phyloP scores from a whole-genome alignment of 1,140 invertebrate species.

The Zophobas morio region DNA sequence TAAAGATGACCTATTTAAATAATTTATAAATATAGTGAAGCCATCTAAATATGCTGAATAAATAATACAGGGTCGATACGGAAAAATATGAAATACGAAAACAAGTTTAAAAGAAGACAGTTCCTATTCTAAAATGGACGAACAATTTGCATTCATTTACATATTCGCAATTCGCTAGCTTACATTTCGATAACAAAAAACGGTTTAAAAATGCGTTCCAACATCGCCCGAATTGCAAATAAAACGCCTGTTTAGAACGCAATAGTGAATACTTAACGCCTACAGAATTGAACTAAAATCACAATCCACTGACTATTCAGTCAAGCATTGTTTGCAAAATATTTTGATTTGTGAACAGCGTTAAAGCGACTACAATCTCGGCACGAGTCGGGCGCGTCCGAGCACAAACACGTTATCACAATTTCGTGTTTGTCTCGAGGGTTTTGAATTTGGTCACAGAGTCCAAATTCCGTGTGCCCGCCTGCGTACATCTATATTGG shows the following conservation, averaged over 20 bases:
- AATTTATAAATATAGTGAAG: constrained; percentile 45
- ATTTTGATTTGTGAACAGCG: constrained; percentile 48
- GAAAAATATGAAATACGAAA: constrained; percentile 17
- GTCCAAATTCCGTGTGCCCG: neutral
- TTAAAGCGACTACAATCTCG: constrained; percentile 15
- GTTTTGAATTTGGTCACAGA: neutral
- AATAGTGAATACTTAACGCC: constrained; percentile 24
- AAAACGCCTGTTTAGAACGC: neutral
- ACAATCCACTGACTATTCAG: constrained; percentile 52
- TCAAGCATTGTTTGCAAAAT: constrained; percentile 51
- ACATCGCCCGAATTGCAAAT: neutral
- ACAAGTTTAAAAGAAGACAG: constrained; percentile 13
- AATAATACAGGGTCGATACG: constrained; percentile 15
- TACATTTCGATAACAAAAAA: constrained; percentile 22
- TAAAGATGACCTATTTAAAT: constrained; percentile 43
- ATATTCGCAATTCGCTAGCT: constrained; percentile 20
- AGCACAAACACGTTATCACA: constrained; percentile 5
- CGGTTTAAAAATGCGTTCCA: constrained; percentile 12
- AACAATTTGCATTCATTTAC: constrained; percentile 34
- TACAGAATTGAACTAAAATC: constrained; percentile 51
- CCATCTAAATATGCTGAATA: constrained; percentile 23
- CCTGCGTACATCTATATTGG: neutral
- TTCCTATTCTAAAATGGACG: constrained; percentile 43
- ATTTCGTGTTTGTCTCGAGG: constrained; percentile 10
- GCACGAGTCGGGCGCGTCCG: neutral